Evolutionary conservation across 2,797 vertebrate species (phyloP).

Genomic region (Dallia pectoralis): DNA sequence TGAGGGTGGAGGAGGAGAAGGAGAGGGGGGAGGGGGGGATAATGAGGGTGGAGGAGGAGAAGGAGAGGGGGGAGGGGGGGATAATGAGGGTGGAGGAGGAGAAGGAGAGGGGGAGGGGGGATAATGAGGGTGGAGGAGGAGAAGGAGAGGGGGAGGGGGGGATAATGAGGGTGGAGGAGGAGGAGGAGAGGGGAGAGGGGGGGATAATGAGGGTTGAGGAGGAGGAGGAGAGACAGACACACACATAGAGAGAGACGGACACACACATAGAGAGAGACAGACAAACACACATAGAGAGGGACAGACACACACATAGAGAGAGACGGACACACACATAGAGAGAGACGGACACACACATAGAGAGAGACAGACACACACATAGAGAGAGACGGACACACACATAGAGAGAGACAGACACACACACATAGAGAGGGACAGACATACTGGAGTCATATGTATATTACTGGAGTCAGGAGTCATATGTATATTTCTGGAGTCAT

Average conservation of each 20-base stretch:
- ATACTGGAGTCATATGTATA: no score
- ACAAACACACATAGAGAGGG: neutral
- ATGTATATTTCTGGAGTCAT: no score
- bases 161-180: no score
- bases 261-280: neutral
- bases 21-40: neutral
- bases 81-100: neutral
- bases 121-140: neutral
- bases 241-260: neutral
- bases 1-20: neutral
- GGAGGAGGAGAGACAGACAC: neutral
- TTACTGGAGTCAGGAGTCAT: no score
- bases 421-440: neutral
- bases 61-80: neutral
- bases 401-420: neutral
- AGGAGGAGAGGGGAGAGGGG: constrained; percentile 3
- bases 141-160: constrained; percentile 33
- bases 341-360: neutral
- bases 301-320: neutral
- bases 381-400: neutral
- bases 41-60: no score
- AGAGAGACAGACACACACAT: neutral
- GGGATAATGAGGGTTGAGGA: no score
- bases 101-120: neutral
- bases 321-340: neutral